These are phyloP conservation scores for Podarcis cretensis DNA, from an alignment of 2,113 vertebrate genomes.

Conservation along the genomic window DNA sequence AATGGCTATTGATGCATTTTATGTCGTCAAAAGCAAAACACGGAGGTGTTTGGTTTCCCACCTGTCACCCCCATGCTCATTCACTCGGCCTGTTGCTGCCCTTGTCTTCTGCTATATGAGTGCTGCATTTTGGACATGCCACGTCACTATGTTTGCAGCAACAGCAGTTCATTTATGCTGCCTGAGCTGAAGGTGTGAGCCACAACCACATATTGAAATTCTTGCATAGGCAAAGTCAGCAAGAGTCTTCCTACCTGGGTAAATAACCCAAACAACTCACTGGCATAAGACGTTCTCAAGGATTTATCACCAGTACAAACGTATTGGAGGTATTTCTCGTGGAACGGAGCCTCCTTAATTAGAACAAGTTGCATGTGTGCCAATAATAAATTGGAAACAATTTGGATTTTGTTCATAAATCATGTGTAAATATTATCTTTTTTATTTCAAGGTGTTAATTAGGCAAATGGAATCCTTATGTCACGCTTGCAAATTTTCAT, in stretches of 20 bases:
- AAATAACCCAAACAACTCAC: background rate
- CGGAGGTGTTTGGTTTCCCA: background rate
- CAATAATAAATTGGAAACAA: constrained; percentile 44
- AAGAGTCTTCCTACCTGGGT: background rate
- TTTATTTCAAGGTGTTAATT: constrained; percentile 40
- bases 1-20: background rate
- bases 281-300: background rate
- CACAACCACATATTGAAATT: background rate
- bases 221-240: background rate
- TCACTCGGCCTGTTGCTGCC: background rate
- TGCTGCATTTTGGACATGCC: background rate
- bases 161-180: background rate
- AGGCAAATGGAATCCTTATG: constrained; percentile 48
- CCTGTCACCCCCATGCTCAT: background rate
- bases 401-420: constrained; percentile 4
- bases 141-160: no score
- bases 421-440: background rate
- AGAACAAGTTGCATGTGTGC: constrained; percentile 32
- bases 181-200: background rate
- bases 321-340: background rate
- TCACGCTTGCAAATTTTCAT: constrained; percentile 39
- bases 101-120: background rate
- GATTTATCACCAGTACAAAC: background rate
- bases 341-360: constrained; percentile 35
- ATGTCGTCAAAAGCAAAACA: background rate